These are phyloP conservation scores for Tortricodes alternella DNA, from an alignment of 2,888 invertebrate species.

Conservation along the genomic window DNA sequence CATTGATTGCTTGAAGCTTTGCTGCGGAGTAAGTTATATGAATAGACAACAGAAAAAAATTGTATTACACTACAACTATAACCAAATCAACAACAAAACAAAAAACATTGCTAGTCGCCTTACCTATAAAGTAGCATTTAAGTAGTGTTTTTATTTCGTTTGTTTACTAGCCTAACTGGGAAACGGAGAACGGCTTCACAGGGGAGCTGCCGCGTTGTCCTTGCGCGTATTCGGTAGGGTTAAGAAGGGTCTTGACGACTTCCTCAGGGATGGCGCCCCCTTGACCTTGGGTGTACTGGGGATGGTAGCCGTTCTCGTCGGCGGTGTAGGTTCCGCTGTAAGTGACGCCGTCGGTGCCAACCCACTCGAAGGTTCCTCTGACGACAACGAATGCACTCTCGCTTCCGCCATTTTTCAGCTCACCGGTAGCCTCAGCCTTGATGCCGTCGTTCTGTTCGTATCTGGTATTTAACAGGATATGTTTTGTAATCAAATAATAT, in stretches of 20 bases:
- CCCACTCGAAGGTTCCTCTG: conserved; percentile 69
- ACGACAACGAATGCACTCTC: conserved; percentile 71
- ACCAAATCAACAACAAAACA: too few species aligned
- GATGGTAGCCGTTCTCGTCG: conserved; percentile 4
- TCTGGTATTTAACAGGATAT: too few species aligned
- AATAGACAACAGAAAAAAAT: not conserved
- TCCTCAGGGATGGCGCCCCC: not conserved
- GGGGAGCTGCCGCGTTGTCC: too few species aligned
- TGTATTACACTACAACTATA: not conserved
- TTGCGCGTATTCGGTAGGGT: too few species aligned
- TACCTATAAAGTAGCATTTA: too few species aligned
- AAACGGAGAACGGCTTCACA: too few species aligned
- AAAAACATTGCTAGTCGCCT: too few species aligned
- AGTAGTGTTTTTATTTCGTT: too few species aligned
- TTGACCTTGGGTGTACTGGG: conserved; percentile 1
- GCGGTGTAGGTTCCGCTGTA: not conserved
- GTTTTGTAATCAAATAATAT: not conserved
- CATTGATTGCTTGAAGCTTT: too few species aligned
- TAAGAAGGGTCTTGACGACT: not conserved
- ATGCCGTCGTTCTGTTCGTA: conserved; percentile 71
- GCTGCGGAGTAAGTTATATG: too few species aligned
- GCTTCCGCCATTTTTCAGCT: conserved; percentile 63
- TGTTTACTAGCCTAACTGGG: too few species aligned
- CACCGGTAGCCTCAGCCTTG: conserved; percentile 61
- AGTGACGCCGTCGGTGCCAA: conserved; percentile 56